Evolutionary conservation across 2,888 invertebrate species (phyloP), one percentile per base, ranked within the genome.

Genomic region (Labia minor): DNA sequence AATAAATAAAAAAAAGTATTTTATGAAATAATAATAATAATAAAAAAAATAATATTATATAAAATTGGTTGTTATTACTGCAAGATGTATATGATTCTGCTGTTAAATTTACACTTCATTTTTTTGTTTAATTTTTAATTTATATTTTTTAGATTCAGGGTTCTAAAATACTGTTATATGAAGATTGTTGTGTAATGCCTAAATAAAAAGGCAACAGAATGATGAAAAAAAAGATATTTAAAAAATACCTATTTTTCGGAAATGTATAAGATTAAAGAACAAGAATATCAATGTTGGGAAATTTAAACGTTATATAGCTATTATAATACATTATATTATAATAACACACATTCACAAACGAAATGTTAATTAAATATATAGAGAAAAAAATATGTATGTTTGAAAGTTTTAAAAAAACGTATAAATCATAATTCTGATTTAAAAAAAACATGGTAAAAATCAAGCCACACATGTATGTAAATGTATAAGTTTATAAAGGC

Each of bases 61-160:
- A 65, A 65, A 71, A 68, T 71, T 69, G 68, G 67, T 71, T 68
- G 70, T 71, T 71, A 71, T 70, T 70, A 70, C 69, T 70, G 70
- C 71, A 71, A 72, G 70, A 71, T 71, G 71, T 71, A 71, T 71
- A 71, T 70, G 70, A 71, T 70, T 69, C 70, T 70, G 71, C 71
- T 72, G 71, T 72, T 71, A 72, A 71, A 70, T 71, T 69, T 71
- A 69, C 70, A 71, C 71, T 70, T 71, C 69, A 68, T 70, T 69
- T 70, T 71, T 71, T 69, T 70, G 49, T 69, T 67, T 70, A 68
- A 69, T 70, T 71, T 69, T 71, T 71, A 69, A 64, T 70, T 70
- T 66, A 65, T 37, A 20, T 65, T 19, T 65, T 65, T 37, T 65
- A 65, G 65, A 70, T 70, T 67, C 67, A 70, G 69, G 69, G 68